phyloP scores from a whole-genome alignment of 2,797 vertebrate genomes.

The Fistularia tabacaria region DNA sequence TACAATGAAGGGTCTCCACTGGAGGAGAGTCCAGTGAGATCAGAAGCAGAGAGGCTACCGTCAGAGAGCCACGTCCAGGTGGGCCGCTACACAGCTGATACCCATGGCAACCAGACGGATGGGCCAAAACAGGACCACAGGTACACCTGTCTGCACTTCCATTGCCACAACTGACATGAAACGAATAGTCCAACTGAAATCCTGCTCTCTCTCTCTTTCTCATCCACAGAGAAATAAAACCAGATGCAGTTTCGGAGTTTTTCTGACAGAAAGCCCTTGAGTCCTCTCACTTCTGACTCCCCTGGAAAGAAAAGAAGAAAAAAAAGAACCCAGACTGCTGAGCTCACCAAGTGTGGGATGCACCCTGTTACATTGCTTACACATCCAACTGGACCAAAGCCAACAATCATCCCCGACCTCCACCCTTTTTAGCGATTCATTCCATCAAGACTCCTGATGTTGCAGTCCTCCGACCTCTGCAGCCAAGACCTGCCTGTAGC shows the following conservation, averaged over 20 bases:
- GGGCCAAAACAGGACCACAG: conserved; percentile 59
- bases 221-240: conserved; percentile 54
- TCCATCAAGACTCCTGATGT: not conserved
- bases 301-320: too few relatives aligned
- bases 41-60: conserved; percentile 73
- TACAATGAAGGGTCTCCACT: conserved; percentile 85
- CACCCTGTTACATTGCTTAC: not conserved
- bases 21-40: conserved; percentile 81
- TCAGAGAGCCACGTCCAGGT: conserved; percentile 66
- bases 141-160: conserved; percentile 31
- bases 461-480: conserved; percentile 1
- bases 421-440: not conserved
- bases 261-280: conserved; percentile 47
- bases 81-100: conserved; percentile 81
- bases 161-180: not conserved
- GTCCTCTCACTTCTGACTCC: conserved; percentile 42
- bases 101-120: conserved; percentile 71
- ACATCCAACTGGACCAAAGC: conserved; percentile 15
- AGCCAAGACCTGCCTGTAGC: conserved; percentile 4
- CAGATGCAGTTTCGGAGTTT: conserved; percentile 46
- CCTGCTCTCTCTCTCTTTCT: conserved; percentile 7
- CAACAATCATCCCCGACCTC: not conserved
- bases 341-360: not conserved
- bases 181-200: not conserved
- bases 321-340: conserved; percentile 6